Evolutionary conservation across 2,888 invertebrate genomes (phyloP), one percentile per base, ranked within the genome.

Genomic region (Eupithecia pulchellata): DNA sequence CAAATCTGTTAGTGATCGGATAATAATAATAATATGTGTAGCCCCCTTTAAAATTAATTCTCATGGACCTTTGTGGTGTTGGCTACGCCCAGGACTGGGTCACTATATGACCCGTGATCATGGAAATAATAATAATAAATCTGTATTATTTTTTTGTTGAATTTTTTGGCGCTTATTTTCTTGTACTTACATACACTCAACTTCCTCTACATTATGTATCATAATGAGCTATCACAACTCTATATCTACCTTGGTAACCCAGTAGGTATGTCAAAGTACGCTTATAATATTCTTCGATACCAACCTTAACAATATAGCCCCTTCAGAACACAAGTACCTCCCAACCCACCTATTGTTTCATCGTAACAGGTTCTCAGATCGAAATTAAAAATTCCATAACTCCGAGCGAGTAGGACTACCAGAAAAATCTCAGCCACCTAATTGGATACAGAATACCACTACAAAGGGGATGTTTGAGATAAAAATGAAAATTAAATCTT

Each of bases 401-500:
- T 91, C 86, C 87, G 84, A 83, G 78, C 72, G 84, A 85, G 84
- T 87, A 84, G 84, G 85, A 88, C 83, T 87, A 82, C 86, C 86
- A 89, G 91, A 91, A 89, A 84, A 92, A 92, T 86, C 88, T 90
- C 93, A 92, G 92, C 91, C 82, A 88, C 90, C 92, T 93, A 93
- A 93, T 93, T 93, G 93, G 93, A 93, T 92, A 92, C 92, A 88
- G 91, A 90, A 86, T 89, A 90, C 93, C 93, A 89, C 93, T 93
- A 93, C 94, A 94, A 94, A 94, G 93, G 89, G 93, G 91, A 92
- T 93, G 93, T 93, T 94, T 93, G 91, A 94, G 94, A 94, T 94
- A 94, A 94, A 94, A 94, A 94, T 94, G 94, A 94, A 94, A 94
- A 94, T 94, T 94, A 94, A 94, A 94, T 94, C 94, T 94, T 94